Base-by-base conservation (phyloP, 2,888 invertebrate species). In the Cryptosula pallasiana region DNA sequence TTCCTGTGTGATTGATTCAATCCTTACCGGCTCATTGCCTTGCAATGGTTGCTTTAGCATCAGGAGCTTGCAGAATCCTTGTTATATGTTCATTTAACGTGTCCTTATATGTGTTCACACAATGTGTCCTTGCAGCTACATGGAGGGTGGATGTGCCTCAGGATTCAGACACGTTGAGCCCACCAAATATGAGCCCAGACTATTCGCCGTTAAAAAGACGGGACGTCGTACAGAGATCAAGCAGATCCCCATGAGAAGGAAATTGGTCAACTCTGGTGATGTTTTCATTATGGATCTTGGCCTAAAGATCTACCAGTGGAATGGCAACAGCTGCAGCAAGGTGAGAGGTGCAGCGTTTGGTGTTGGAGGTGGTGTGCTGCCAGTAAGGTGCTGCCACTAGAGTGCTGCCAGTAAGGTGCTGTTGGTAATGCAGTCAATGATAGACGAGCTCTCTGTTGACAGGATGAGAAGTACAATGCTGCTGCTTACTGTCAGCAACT, bases 281-380 rank as follows among this genome's bases (percentile, higher is more conserved):
- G 84, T 84, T 1, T 84, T 78, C 74, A 82, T 84, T 34, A 76
- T 84, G 55, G 84, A 84, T 73, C 69, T 76, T 2, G 84, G 84
- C 2, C 71, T 76, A 13, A 73, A 73, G 13, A 73, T 83, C 32
- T 78, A 78, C 72, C 83, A 84, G 74, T 84, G 80, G 81, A 83
- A 83, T 73, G 84, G 84, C 0, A 55, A 69, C 16, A 75, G 75
- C 0, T 78, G 78, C 72, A 83, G 78, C 74, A 83, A 83, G 73
- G 82, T 63, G 34, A 5, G 20, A 16, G 45, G 45, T 45, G 9
- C 20, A 13, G 20, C 45, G 5, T 45, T 5, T 45, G 45, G 9
- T 45, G 9, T 5, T 45, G 20, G 9, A 45, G 5, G 45, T 5
- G 45, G 5, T 13, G 45, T 45, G 45, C 45, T 13, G 20, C 20